A percentile compares a stretch with the other conserved stretches of the same genome.
Evolutionary conservation across 2,888 invertebrate species (phyloP).

Genomic region (Eupithecia subumbrata): DNA sequence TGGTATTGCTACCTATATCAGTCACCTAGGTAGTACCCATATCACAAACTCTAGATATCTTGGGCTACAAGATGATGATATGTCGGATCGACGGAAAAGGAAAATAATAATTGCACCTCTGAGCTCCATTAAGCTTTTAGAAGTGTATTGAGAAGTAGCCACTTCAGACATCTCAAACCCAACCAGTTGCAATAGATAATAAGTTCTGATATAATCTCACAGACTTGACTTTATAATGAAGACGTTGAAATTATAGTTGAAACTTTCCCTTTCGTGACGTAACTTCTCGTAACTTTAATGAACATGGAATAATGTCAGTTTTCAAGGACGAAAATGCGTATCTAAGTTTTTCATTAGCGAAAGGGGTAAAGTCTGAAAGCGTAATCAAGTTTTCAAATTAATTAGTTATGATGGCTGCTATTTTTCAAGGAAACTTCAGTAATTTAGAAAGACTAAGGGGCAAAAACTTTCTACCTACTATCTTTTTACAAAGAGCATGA

Average conservation of each 20-base stretch:
- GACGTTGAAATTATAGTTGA: constrained; percentile 33
- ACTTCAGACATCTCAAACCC: not conserved
- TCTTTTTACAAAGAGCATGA: not conserved
- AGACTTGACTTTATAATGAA: constrained; percentile 43
- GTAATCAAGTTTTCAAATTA: constrained; percentile 24
- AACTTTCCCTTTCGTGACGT: constrained; percentile 40
- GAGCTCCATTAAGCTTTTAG: not conserved
- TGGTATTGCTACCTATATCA: no score
- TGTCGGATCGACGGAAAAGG: no score
- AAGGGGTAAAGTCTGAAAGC: constrained; percentile 18
- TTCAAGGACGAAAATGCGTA: constrained; percentile 26
- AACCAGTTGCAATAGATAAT: not conserved
- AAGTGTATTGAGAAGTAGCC: not conserved
- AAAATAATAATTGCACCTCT: no score
- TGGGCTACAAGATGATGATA: no score
- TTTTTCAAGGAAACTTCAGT: constrained; percentile 8
- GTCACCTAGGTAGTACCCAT: no score
- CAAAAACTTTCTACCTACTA: not conserved
- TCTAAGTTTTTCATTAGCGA: constrained; percentile 26
- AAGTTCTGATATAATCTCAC: constrained; percentile 14
- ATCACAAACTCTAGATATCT: no score
- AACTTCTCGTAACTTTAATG: constrained; percentile 33
- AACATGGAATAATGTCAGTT: constrained; percentile 26
- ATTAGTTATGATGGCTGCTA: constrained; percentile 15
- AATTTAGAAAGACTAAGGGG: not conserved